A percentile compares a stretch with the other conserved stretches of the same genome.
phyloP scores from a whole-genome alignment of 92 coral and sea anemone species.

The Epizoanthus illoricatus region DNA sequence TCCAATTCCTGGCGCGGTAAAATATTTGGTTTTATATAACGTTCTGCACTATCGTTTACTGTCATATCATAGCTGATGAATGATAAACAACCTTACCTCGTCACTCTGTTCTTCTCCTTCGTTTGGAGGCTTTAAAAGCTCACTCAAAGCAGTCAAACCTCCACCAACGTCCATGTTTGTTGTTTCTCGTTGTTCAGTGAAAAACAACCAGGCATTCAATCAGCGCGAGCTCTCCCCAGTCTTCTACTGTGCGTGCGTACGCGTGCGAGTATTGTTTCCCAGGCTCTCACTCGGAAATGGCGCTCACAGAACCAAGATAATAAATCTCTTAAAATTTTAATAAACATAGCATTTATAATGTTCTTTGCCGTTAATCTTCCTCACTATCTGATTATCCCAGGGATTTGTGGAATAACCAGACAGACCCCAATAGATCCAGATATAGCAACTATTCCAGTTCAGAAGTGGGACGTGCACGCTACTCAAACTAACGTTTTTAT shows the following conservation, averaged over 20 bases:
- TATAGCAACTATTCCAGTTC: no score
- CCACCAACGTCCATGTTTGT: slow-evolving; percentile 17
- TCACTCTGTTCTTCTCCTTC: slow-evolving; percentile 60
- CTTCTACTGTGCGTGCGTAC: not conserved
- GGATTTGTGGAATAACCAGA: no score
- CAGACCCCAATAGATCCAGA: no score
- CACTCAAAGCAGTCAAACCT: slow-evolving; percentile 53
- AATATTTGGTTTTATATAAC: not conserved
- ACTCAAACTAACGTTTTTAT: no score
- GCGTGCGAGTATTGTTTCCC: no score
- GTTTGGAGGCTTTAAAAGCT: slow-evolving; percentile 70
- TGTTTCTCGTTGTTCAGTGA: not conserved
- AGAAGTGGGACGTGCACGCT: no score
- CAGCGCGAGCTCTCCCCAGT: slow-evolving; percentile 5
- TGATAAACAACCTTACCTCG: slow-evolving; percentile 52
- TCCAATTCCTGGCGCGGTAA: slow-evolving; percentile 42
- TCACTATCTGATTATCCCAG: no score
- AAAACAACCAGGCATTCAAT: not conserved
- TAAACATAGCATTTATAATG: no score
- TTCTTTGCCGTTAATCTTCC: no score
- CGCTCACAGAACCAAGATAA: no score
- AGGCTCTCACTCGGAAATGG: no score
- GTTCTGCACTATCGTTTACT: not conserved
- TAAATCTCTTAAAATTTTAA: no score
- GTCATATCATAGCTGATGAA: not conserved